A percentile compares a stretch with the other conserved stretches of the same genome.
phyloP scores from a whole-genome alignment of 2,113 vertebrate genomes.

The Lepus timidus region DNA sequence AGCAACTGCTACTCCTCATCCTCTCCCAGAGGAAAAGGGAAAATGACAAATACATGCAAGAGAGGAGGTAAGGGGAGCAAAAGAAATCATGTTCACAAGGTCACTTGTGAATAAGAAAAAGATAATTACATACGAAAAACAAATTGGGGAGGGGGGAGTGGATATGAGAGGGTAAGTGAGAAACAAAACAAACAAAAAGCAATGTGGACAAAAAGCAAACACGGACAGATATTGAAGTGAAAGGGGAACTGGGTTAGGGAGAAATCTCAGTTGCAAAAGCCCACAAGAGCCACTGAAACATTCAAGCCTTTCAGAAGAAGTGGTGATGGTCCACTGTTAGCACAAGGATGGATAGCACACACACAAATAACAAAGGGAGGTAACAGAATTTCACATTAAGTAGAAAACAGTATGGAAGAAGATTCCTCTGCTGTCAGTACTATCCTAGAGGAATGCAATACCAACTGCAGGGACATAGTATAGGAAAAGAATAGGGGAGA shows the following conservation, averaged over 20 bases:
- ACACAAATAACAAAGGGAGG: not conserved
- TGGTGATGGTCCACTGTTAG: not conserved
- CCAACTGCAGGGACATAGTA: not conserved
- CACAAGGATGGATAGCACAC: not conserved
- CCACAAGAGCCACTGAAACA: not conserved
- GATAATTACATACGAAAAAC: slow-evolving; percentile 14
- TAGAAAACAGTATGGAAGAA: not conserved
- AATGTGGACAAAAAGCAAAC: slow-evolving; percentile 6
- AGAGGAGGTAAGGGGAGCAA: slow-evolving; percentile 15
- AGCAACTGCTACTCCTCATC: not conserved
- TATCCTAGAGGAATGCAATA: not conserved
- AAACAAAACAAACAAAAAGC: not conserved
- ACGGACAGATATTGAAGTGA: not conserved
- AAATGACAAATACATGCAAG: slow-evolving; percentile 14
- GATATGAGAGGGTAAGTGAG: not conserved
- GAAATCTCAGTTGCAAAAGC: not conserved
- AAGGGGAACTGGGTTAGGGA: not conserved
- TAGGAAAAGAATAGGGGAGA: too few relatives aligned
- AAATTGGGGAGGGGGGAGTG: not conserved
- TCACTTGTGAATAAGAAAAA: slow-evolving; percentile 48
- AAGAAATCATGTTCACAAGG: not conserved
- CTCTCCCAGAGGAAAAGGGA: slow-evolving; percentile 35
- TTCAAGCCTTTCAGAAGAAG: not conserved
- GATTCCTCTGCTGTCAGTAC: not conserved
- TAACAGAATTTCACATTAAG: not conserved